phyloP scores from a whole-genome alignment of 2,797 vertebrate genomes.

The Hozukius guyotensis region DNA sequence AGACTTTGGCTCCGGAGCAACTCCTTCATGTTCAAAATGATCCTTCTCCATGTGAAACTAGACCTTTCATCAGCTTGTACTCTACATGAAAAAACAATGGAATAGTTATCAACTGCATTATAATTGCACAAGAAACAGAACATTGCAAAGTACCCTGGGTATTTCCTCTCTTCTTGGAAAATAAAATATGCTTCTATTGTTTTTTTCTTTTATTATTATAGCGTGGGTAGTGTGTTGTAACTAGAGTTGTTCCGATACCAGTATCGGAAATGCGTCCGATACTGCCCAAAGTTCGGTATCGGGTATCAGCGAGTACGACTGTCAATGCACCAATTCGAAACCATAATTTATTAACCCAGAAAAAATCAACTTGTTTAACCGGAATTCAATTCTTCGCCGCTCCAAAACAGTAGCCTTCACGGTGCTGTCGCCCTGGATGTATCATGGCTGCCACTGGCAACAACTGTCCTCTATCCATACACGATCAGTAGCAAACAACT shows the following conservation, averaged over 20 bases:
- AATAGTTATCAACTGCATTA: constrained; percentile 2
- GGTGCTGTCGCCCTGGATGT: too few relatives aligned
- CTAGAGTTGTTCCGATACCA: too few relatives aligned
- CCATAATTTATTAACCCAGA: too few relatives aligned
- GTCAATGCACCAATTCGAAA: accelerated
- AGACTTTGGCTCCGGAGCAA: neutral
- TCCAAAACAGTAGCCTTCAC: too few relatives aligned
- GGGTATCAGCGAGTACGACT: too few relatives aligned
- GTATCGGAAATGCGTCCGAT: too few relatives aligned
- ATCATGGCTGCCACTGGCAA: too few relatives aligned
- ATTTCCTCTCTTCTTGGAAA: constrained; percentile 38
- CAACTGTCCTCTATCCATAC: too few relatives aligned
- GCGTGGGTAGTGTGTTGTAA: neutral
- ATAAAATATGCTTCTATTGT: constrained; percentile 48
- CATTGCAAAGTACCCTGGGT: constrained; percentile 13
- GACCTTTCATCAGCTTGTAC: neutral
- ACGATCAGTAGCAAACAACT: too few relatives aligned
- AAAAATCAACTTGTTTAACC: too few relatives aligned
- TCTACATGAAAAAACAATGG: constrained; percentile 17
- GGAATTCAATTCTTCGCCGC: too few relatives aligned
- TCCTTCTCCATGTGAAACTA: neutral
- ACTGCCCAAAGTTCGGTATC: too few relatives aligned
- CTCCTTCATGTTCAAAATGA: neutral
- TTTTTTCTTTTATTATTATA: neutral
- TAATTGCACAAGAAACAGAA: constrained; percentile 2